Conservation (phyloP, 2,113 vertebrate species). For the Osmerus eperlanus region DNA sequence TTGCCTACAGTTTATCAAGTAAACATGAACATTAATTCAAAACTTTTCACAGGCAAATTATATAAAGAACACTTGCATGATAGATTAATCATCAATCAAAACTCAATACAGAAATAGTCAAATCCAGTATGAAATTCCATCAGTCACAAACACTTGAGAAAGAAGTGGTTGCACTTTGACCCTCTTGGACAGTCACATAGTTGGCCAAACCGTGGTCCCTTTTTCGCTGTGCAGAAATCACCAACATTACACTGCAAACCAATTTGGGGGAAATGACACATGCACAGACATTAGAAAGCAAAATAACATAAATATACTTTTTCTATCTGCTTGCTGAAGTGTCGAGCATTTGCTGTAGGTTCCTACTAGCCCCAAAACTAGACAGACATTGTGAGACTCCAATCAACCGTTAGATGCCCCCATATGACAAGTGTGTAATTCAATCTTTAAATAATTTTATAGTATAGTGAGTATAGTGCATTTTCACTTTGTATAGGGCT, state of each 20-base stretch:
- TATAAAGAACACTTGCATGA: background rate
- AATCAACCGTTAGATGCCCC: background rate
- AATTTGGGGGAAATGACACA: background rate
- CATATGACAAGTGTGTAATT: background rate
- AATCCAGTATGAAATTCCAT: background rate
- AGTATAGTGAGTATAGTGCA: too few species aligned
- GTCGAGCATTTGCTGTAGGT: background rate
- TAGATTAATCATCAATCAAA: background rate
- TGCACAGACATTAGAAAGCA: background rate
- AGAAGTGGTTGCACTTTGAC: conserved; percentile 34
- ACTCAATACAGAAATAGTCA: background rate
- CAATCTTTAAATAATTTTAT: too few species aligned
- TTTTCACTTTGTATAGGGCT: too few species aligned
- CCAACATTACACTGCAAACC: conserved; percentile 29
- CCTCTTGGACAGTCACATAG: conserved; percentile 41
- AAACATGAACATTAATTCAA: background rate
- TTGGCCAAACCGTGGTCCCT: conserved; percentile 32
- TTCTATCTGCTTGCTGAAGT: background rate
- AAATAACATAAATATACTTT: background rate
- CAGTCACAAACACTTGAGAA: conserved; percentile 35
- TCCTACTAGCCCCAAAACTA: background rate
- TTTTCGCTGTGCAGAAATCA: conserved; percentile 38
- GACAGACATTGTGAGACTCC: background rate
- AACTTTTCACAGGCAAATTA: background rate
- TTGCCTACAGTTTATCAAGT: too few species aligned